These are phyloP conservation scores for Astatoreochromis straeleni DNA, from an alignment of 2,113 vertebrate species.

Conservation along the genomic window DNA sequence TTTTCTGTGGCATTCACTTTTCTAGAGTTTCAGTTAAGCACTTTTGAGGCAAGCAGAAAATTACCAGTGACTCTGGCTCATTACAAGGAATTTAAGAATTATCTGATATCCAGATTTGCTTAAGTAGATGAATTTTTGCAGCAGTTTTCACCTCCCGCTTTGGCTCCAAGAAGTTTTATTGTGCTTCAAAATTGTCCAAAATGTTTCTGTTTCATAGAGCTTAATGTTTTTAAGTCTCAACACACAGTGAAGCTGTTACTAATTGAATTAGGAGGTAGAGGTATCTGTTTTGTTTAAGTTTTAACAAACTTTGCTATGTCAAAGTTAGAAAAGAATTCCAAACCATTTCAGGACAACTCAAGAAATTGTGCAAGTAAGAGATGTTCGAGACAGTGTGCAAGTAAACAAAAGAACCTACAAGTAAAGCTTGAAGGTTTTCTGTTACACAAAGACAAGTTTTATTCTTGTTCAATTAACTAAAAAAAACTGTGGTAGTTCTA, in stretches of 20 bases:
- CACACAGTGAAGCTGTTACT: background rate
- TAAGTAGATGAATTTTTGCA: background rate
- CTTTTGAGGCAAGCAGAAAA: background rate
- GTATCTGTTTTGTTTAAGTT: background rate
- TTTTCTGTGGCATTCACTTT: background rate
- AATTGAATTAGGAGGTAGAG: background rate
- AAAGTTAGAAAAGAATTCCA: background rate
- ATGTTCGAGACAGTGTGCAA: background rate
- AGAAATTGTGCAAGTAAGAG: background rate
- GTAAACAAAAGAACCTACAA: background rate
- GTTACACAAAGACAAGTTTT: background rate
- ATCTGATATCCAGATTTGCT: background rate
- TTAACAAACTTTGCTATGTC: background rate
- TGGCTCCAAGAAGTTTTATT: background rate
- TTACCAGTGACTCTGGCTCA: background rate
- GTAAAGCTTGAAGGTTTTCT: background rate
- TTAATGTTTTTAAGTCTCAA: background rate
- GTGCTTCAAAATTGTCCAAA: background rate
- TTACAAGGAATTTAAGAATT: background rate
- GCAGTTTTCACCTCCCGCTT: background rate
- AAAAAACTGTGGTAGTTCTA: accelerated
- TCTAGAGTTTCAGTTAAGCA: background rate
- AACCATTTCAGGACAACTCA: background rate
- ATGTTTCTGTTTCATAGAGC: background rate
- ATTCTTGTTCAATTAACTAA: background rate